Conservation (phyloP, 2,113 vertebrate species). For the Oxyura jamaicensis region DNA sequence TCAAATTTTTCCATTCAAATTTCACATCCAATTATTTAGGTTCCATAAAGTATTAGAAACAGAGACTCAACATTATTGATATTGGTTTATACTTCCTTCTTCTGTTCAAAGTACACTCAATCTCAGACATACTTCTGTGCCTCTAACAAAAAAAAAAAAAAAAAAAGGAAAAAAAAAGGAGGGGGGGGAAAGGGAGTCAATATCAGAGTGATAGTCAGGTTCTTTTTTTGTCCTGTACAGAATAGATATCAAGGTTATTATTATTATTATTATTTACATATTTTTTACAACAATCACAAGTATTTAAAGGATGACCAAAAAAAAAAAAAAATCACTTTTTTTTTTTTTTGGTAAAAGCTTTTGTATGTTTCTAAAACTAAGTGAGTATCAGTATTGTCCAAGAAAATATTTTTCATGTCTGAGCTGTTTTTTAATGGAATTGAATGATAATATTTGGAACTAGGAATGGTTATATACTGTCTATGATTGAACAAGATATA, state of each 20-base stretch:
- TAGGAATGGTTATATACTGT: background rate
- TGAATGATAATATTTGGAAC: background rate
- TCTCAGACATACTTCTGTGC: background rate
- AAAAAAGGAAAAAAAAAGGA: background rate
- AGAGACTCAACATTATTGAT: background rate
- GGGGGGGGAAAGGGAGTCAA: too few species aligned
- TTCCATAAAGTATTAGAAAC: background rate
- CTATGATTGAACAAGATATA: slow-evolving; percentile 9
- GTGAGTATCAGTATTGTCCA: background rate
- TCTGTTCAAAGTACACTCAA: background rate
- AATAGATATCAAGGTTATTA: background rate
- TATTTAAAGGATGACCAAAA: background rate
- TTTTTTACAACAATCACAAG: background rate
- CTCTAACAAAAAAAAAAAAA: background rate
- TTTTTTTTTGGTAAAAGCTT: too few species aligned
- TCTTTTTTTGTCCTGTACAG: background rate
- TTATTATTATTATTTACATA: background rate
- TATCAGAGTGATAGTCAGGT: fast-evolving
- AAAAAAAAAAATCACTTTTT: background rate
- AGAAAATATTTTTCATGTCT: background rate
- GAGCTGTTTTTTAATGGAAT: background rate
- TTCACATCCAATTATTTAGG: background rate
- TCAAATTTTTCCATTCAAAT: background rate
- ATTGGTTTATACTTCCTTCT: background rate
- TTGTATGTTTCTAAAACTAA: background rate